phyloP scores from a whole-genome alignment of 1,140 invertebrate species.

The Drosophila kohkoa region DNA sequence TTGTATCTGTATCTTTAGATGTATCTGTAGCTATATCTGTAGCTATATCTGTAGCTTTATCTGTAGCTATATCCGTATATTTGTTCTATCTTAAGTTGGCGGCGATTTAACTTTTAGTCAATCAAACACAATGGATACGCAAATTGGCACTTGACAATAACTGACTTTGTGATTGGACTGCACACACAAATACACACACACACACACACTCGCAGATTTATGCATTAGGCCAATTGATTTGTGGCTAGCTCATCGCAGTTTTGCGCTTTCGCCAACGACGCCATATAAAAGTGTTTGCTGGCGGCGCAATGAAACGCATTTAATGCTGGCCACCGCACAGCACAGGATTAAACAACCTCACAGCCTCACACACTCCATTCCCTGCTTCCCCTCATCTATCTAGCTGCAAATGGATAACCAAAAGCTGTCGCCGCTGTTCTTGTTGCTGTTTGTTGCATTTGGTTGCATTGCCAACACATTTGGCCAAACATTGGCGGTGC shows the following conservation, averaged over 20 bases:
- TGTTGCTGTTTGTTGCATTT: slow-evolving; percentile 30
- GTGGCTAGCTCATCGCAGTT: slow-evolving; percentile 2
- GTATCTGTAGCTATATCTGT: not conserved
- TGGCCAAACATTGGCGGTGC: slow-evolving; percentile 10
- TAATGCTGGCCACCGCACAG: slow-evolving; percentile 18
- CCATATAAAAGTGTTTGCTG: slow-evolving; percentile 39
- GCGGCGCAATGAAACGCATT: slow-evolving; percentile 23
- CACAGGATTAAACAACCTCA: slow-evolving; percentile 18
- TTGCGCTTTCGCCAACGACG: not conserved
- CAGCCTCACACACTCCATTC: slow-evolving; percentile 2
- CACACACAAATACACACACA: too few species aligned
- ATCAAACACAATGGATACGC: slow-evolving; percentile 21
- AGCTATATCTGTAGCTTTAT: not conserved
- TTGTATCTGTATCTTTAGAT: not conserved
- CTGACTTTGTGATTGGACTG: not conserved
- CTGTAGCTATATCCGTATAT: not conserved
- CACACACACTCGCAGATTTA: slow-evolving; percentile 21
- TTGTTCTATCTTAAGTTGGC: not conserved
- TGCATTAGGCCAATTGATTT: slow-evolving; percentile 34
- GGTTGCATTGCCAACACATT: slow-evolving; percentile 21
- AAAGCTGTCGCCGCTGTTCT: not conserved
- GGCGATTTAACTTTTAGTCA: slow-evolving; percentile 7
- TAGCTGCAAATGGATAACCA: not conserved
- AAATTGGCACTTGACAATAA: slow-evolving; percentile 34
- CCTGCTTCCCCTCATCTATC: not conserved